Evolutionary conservation across 2,113 vertebrate species (phyloP).

Genomic region (Camelus dromedarius): DNA sequence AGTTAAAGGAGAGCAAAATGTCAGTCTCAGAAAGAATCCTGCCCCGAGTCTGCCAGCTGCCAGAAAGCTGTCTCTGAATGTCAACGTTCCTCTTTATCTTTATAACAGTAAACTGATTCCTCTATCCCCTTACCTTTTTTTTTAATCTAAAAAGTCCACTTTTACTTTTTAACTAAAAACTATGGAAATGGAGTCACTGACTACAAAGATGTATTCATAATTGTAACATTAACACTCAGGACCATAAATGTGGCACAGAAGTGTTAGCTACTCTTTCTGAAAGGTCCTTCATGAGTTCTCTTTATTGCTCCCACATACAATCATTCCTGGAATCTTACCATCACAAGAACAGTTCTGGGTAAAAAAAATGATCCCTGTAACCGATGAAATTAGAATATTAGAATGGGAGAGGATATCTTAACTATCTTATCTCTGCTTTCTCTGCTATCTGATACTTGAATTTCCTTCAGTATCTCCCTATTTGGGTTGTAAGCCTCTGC

Average conservation of each 20-base stretch:
- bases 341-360: neutral
- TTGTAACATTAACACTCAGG: slow-evolving; percentile 76
- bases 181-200: slow-evolving; percentile 45
- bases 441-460: neutral
- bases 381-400: neutral
- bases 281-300: slow-evolving; percentile 71
- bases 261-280: slow-evolving; percentile 79
- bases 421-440: neutral
- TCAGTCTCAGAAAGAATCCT: slow-evolving; percentile 10
- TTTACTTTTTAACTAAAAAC: slow-evolving; percentile 41
- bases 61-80: neutral
- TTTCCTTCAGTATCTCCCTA: neutral
- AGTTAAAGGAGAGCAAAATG: neutral
- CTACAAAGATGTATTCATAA: slow-evolving; percentile 69
- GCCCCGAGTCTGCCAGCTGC: neutral
- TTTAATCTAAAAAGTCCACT: slow-evolving; percentile 44
- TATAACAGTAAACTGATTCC: slow-evolving; percentile 14
- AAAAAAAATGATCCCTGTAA: neutral
- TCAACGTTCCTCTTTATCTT: neutral
- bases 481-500: neutral
- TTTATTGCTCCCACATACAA: slow-evolving; percentile 71
- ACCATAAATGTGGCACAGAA: slow-evolving; percentile 59
- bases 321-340: slow-evolving; percentile 74
- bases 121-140: neutral
- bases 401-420: neutral